Evolutionary conservation across 2,797 vertebrate genomes (phyloP).

Genomic region (Distichodus sexfasciatus): DNA sequence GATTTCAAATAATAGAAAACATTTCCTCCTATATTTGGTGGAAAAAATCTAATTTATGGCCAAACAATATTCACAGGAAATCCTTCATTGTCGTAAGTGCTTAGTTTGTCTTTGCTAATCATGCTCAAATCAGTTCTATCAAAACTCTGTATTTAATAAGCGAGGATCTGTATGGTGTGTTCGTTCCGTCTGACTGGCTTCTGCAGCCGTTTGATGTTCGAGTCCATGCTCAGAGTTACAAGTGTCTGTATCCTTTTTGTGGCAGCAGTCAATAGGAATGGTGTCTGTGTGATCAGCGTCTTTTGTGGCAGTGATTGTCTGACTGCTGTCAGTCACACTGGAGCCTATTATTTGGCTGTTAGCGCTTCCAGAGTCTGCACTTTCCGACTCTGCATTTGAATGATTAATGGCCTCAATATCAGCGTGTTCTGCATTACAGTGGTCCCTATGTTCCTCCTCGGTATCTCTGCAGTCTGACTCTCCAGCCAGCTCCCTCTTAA

Average conservation of each 20-base stretch:
- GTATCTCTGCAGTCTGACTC: background rate
- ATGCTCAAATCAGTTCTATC: background rate
- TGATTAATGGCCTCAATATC: background rate
- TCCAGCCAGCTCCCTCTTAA: constrained; percentile 66
- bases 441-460: constrained; percentile 26
- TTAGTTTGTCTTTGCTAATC: background rate
- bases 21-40: constrained; percentile 5
- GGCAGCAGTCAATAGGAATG: background rate
- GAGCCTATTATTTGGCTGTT: constrained; percentile 19
- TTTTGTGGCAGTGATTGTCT: too few relatives aligned
- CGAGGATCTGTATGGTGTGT: constrained; percentile 13
- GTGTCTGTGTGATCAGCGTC: constrained; percentile 18
- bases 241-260: constrained; percentile 15
- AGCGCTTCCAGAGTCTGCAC: constrained; percentile 9
- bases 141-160: constrained; percentile 13
- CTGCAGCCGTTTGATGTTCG: constrained; percentile 22
- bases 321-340: too few relatives aligned
- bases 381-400: background rate
- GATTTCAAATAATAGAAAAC: background rate
- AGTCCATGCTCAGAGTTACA: background rate
- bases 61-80: background rate
- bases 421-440: background rate
- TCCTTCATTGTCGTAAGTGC: background rate
- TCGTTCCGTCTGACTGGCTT: background rate
- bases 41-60: background rate